Conservation (phyloP, 2,113 vertebrate genomes). For the Loxodonta africana region DNA sequence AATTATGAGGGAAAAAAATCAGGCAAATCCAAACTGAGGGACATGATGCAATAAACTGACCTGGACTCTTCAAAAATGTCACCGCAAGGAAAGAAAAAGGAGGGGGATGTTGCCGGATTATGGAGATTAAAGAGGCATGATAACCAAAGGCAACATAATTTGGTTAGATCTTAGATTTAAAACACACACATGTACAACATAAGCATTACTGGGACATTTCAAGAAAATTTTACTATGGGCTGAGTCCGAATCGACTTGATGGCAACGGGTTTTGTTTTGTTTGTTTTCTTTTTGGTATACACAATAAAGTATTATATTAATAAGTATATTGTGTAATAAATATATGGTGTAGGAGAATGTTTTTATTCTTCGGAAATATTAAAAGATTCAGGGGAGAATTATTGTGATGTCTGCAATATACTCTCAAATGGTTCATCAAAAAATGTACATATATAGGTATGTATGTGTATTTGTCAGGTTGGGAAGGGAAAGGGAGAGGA, state of each 20-base stretch:
- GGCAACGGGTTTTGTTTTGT: too few relatives aligned
- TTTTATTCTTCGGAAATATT: background rate
- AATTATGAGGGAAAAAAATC: background rate
- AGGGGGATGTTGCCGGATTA: background rate
- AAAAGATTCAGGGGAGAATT: too few relatives aligned
- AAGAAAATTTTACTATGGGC: background rate
- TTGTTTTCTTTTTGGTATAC: too few relatives aligned
- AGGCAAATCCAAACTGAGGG: background rate
- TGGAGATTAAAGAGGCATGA: background rate
- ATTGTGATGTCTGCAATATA: background rate
- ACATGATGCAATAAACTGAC: background rate
- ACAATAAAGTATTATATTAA: background rate
- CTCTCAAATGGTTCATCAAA: background rate
- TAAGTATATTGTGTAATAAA: background rate
- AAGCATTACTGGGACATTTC: background rate
- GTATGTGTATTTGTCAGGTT: accelerated
- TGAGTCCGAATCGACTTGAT: too few relatives aligned
- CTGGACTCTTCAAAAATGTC: background rate
- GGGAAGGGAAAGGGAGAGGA: too few relatives aligned
- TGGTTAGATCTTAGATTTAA: background rate
- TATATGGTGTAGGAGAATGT: background rate
- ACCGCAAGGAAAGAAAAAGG: background rate
- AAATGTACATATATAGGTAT: accelerated
- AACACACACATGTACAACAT: background rate
- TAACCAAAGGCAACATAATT: background rate